These are phyloP conservation scores for Ceyx margarethae DNA, from an alignment of 2,113 vertebrate genomes.

Conservation along the genomic window DNA sequence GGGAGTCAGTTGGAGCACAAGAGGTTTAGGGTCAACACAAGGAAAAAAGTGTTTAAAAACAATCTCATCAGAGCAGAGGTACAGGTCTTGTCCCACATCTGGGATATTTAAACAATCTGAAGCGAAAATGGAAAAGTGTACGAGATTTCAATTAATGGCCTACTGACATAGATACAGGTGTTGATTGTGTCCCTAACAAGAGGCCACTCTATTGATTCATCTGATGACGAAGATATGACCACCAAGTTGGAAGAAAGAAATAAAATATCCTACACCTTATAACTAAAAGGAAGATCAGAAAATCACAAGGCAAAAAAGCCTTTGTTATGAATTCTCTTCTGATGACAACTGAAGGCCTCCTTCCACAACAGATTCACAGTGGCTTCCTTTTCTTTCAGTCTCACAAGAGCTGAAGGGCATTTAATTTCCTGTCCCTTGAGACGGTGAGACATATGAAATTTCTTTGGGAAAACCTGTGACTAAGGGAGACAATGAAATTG, in stretches of 20 bases:
- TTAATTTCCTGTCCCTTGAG: neutral
- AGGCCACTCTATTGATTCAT: neutral
- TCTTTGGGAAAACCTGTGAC: neutral
- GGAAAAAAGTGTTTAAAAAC: no score
- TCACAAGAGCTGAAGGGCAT: neutral
- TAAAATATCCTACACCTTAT: neutral
- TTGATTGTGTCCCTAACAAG: neutral
- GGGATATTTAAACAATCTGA: neutral
- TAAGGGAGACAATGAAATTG: neutral
- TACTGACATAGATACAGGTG: neutral
- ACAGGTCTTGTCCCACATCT: neutral
- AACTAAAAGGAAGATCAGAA: neutral
- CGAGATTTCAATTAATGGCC: neutral
- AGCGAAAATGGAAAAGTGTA: neutral
- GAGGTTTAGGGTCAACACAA: no score
- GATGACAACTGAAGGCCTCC: neutral
- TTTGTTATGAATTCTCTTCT: neutral
- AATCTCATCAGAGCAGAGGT: neutral
- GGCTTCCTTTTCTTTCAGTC: neutral
- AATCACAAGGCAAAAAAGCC: neutral
- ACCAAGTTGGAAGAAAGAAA: neutral
- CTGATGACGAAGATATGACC: neutral
- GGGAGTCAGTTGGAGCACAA: no score
- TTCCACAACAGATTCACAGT: neutral
- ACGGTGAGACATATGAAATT: neutral